Evolutionary conservation across 2,888 invertebrate species (phyloP).

Genomic region (Sericinus montela): DNA sequence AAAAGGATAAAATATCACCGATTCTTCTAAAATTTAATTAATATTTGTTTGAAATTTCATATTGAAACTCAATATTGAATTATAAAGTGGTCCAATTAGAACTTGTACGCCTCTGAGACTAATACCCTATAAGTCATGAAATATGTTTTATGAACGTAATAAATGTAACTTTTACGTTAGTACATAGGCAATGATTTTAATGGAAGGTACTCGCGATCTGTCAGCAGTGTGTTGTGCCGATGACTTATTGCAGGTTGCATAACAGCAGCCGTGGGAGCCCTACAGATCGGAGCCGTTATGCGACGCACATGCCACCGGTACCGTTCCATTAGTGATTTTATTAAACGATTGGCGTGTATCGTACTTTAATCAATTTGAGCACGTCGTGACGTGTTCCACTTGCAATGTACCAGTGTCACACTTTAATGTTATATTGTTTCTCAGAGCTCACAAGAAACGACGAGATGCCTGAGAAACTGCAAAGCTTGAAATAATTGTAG

Average conservation of each 20-base stretch:
- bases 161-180: too few species aligned
- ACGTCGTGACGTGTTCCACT: constrained; percentile 50
- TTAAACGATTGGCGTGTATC: constrained; percentile 74
- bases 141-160: too few species aligned
- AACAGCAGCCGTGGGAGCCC: constrained; percentile 72
- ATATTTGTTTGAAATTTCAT: too few species aligned
- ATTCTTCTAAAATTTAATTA: too few species aligned
- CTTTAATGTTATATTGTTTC: neutral
- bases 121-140: too few species aligned
- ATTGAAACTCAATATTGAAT: too few species aligned
- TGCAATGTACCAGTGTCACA: constrained; percentile 44
- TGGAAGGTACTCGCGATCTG: constrained; percentile 40
- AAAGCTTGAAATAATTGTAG: too few species aligned
- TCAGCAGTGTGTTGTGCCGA: neutral
- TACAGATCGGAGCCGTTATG: constrained; percentile 61
- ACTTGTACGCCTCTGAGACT: too few species aligned
- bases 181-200: too few species aligned
- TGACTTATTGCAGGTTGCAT: constrained; percentile 53
- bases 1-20: too few species aligned
- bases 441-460: neutral
- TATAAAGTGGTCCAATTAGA: too few species aligned
- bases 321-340: constrained; percentile 77
- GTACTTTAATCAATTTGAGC: constrained; percentile 68
- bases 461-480: too few species aligned
- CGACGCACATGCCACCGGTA: constrained; percentile 73